Base-by-base conservation (phyloP, 2,797 vertebrate species). In the Hypotaenidia philippensis region DNA sequence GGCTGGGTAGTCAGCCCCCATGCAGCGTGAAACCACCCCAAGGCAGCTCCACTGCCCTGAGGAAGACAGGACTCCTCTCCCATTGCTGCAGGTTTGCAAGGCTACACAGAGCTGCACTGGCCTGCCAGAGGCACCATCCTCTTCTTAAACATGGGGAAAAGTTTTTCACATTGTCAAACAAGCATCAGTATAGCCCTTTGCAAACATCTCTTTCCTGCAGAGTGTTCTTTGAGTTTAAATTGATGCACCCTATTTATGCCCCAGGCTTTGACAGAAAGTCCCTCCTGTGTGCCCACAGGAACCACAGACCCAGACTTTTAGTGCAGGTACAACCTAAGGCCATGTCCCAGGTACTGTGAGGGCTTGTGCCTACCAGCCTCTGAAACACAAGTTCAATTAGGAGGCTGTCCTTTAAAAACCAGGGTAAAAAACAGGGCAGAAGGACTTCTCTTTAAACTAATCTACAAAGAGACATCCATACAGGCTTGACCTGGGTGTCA, bases 361-460 rank as follows among this genome's bases (percentile, higher is more conserved):
- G 32, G 31, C 32, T 49, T 87, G 38, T 41, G n/a, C 45, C 49
- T 75, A 90, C 31, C 80, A 93, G 85, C 8, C 47, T 87, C 86
- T 79, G 66, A 96, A 93, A 93, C 38, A 45, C 60, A 82, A 53
- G 60, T 83, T 93, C 70, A 68, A 23, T 71, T 81, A 90, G 40
- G 23, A 95, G 79, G 65, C 49, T 64, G 74, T 45, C 74, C 94
- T 91, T 86, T 41, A 87, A 94, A 96, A 96, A 94, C 20, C 87
- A 94, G 94, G 87, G 40, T 94, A 92, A 90, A 93, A 96, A 97
- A 63, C 91, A 96, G 94, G 94, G 63, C 85, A 95, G 75, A 71
- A 93, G 44, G 70, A 94, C 70, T 94, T 88, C 56, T 78, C 76
- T 79, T 95, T 88, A 92, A 94, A 80, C 66, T 84, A 75, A 93